Base-by-base conservation (phyloP, 2,888 invertebrate genomes). In the Acleris cristana region DNA sequence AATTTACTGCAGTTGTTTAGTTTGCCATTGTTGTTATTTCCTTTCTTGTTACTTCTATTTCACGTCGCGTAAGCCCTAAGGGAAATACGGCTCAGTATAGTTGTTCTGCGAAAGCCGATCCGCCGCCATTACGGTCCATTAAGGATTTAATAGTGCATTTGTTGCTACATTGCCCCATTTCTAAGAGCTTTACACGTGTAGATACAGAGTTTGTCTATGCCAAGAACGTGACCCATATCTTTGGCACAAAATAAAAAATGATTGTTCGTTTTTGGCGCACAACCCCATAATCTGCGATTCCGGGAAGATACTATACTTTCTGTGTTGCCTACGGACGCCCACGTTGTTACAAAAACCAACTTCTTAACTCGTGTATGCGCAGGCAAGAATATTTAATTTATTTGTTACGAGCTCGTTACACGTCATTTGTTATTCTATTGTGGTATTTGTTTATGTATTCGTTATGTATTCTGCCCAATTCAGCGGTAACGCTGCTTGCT, bases 401-500 rank as follows among this genome's bases (percentile, higher is more conserved):
- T 58, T 63, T 67, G 23, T 63, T 67, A 63, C 21, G 34, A 34
- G 62, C 57, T 67, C 40, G 61, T 51, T 59, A 18, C 57, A 57
- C 55, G 55, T 65, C 26, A 51, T 48, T 61, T n/a, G 19, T 51
- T 40, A 40, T 23, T 57, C 51, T 56, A 26, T 56, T 64, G 40
- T 57, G 57, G 34, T 56, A n/a, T 40, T 54, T 71, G 76, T 40
- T 54, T 71, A 76, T 77, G 73, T 73, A 65, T 58, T 70, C 57
- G 71, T 71, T 78, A 74, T 78, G 71, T 77, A 71, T 72, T 72
- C 73, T 77, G 71, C 70, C 76, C 71, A 78, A 79, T 79, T 76
- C 70, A 74, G 77, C 65, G 40, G 65, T 63, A 65, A 65, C 67
- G 44, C 30, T 44, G 45, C 14, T 53, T 40, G 62, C 77, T 74